Evolutionary conservation across 2,797 vertebrate species (phyloP).

Genomic region (Manis crassicaudata): DNA sequence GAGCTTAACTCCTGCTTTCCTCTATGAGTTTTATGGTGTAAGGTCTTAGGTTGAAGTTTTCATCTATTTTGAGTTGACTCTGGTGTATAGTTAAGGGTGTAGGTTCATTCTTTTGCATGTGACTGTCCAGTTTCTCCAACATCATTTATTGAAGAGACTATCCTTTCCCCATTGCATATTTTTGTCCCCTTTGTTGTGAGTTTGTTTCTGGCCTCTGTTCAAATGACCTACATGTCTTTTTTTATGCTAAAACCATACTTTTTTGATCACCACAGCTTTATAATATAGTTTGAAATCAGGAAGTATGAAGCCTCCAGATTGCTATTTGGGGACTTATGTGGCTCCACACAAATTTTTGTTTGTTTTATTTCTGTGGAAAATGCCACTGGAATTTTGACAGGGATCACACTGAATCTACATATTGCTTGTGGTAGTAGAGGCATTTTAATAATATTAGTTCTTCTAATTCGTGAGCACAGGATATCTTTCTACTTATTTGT

Average conservation of each 20-base stretch:
- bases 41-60: neutral
- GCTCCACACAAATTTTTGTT: neutral
- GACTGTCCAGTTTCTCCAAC: neutral
- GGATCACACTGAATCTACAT: neutral
- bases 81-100: neutral
- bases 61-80: neutral
- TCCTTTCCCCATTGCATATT: neutral
- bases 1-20: neutral
- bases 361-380: neutral
- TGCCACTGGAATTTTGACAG: neutral
- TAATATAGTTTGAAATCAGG: neutral
- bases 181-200: neutral
- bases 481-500: neutral
- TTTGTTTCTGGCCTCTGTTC: neutral
- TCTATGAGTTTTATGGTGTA: neutral
- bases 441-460: neutral
- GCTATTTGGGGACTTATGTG: neutral
- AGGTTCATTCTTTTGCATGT: neutral
- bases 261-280: neutral
- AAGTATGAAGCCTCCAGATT: neutral
- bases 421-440: neutral
- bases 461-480: neutral
- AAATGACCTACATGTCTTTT: neutral
- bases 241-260: neutral
- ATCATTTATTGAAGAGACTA: neutral